Percentiles rank a stretch among this genome's conserved stretches.
These are phyloP conservation scores for Paratrypauchen microcephalus DNA, from an alignment of 2,797 vertebrate species.

Conservation along the genomic window DNA sequence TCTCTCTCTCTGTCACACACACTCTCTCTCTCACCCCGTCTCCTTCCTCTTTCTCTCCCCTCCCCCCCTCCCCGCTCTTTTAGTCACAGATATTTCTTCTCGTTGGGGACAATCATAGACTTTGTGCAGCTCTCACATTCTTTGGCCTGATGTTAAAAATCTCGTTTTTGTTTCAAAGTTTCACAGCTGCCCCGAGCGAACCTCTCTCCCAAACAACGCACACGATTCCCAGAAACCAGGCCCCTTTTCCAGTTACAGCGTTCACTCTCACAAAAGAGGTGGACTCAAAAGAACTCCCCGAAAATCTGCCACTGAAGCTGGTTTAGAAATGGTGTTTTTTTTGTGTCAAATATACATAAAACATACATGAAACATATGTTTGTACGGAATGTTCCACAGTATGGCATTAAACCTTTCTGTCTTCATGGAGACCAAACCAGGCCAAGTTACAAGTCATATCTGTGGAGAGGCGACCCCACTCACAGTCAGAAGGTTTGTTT, in stretches of 20 bases:
- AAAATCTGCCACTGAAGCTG: background rate
- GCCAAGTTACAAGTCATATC: too few species aligned
- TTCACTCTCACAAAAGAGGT: conserved; percentile 6
- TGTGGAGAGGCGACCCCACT: too few species aligned
- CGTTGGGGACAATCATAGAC: background rate
- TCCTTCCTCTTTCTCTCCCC: background rate
- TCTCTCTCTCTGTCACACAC: too few species aligned
- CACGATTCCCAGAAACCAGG: background rate
- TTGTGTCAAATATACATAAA: too few species aligned
- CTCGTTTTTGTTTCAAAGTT: conserved; percentile 1
- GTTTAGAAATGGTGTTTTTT: background rate
- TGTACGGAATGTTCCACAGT: too few species aligned
- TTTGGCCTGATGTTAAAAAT: conserved; percentile 3
- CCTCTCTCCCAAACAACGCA: background rate
- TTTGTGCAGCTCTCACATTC: conserved; percentile 1
- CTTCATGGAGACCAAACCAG: too few species aligned
- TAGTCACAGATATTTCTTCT: background rate
- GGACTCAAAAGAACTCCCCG: background rate
- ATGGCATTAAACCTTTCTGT: too few species aligned
- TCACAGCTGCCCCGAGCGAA: background rate
- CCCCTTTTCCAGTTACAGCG: background rate
- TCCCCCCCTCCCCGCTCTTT: background rate
- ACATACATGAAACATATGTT: too few species aligned
- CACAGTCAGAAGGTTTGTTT: too few species aligned
- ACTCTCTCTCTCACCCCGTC: background rate